A percentile compares a stretch with the other conserved stretches of the same genome.
phyloP scores from a whole-genome alignment of 1,140 invertebrate genomes.

The Pseudomyrmex concolor region DNA sequence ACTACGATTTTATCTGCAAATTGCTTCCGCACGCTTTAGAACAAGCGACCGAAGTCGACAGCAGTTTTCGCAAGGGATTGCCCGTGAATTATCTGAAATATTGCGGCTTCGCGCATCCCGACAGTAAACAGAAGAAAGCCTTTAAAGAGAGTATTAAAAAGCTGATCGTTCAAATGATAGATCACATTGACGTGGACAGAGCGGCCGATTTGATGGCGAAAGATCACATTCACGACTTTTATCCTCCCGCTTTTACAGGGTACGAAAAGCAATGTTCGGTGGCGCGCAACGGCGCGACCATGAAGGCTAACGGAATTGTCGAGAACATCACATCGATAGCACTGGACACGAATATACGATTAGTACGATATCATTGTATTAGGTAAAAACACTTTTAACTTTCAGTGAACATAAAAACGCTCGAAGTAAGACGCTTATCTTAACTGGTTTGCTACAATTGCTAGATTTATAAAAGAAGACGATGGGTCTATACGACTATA shows the following conservation, averaged over 20 bases:
- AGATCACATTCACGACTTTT: constrained; percentile 93
- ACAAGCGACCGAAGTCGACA: constrained; percentile 89
- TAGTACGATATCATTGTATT: constrained; percentile 89
- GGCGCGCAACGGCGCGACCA: constrained; percentile 89
- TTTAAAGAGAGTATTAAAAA: constrained; percentile 87
- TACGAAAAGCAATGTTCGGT: constrained; percentile 89
- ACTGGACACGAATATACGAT: constrained; percentile 89
- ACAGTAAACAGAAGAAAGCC: constrained; percentile 80
- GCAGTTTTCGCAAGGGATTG: constrained; percentile 91
- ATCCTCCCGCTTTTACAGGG: constrained; percentile 91
- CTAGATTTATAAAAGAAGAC: constrained; percentile 89
- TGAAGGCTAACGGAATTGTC: constrained; percentile 88
- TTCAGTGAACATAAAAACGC: constrained; percentile 37
- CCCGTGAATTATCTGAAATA: constrained; percentile 91
- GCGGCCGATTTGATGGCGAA: constrained; percentile 94
- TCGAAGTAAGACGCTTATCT: neutral
- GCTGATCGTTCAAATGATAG: constrained; percentile 88
- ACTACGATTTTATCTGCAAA: constrained; percentile 94
- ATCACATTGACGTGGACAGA: constrained; percentile 90
- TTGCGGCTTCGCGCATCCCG: constrained; percentile 87
- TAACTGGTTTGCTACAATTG: neutral
- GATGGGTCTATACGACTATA: constrained; percentile 87
- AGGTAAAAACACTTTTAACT: constrained; percentile 82
- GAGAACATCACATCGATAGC: constrained; percentile 88
- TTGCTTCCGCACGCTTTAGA: constrained; percentile 92